Evolutionary conservation across 2,113 vertebrate species (phyloP).

Genomic region (Onychorhynchus coronatus): DNA sequence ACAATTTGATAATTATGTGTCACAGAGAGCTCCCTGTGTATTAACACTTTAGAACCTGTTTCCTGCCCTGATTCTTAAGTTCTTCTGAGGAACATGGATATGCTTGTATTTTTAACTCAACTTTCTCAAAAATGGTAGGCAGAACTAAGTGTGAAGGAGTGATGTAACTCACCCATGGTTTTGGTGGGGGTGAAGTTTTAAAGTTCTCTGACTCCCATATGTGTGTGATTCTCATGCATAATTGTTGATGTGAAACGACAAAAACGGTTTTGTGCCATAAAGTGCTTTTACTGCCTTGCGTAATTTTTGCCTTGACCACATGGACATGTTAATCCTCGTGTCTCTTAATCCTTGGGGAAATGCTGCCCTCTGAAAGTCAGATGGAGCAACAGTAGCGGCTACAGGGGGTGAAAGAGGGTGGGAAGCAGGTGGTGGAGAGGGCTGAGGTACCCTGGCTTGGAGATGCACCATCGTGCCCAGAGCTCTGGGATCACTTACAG

Average conservation of each 20-base stretch:
- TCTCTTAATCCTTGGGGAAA: fast-evolving
- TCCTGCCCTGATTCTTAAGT: background rate
- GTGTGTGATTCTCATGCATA: background rate
- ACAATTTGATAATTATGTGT: slow-evolving; percentile 33
- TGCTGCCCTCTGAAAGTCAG: background rate
- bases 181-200: background rate
- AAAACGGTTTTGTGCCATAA: background rate
- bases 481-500: fast-evolving
- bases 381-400: background rate
- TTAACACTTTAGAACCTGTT: background rate
- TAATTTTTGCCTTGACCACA: background rate
- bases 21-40: background rate
- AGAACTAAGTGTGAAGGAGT: background rate
- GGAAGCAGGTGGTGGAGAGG: fast-evolving
- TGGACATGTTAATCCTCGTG: fast-evolving
- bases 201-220: background rate
- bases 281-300: background rate
- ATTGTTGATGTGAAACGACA: fast-evolving
- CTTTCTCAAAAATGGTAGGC: background rate
- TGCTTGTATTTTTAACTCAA: background rate
- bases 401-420: background rate
- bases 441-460: fast-evolving
- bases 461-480: fast-evolving
- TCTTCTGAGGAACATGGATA: background rate
- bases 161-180: fast-evolving